These are phyloP conservation scores for Monopterus albus DNA, from an alignment of 2,113 vertebrate species.

Conservation along the genomic window DNA sequence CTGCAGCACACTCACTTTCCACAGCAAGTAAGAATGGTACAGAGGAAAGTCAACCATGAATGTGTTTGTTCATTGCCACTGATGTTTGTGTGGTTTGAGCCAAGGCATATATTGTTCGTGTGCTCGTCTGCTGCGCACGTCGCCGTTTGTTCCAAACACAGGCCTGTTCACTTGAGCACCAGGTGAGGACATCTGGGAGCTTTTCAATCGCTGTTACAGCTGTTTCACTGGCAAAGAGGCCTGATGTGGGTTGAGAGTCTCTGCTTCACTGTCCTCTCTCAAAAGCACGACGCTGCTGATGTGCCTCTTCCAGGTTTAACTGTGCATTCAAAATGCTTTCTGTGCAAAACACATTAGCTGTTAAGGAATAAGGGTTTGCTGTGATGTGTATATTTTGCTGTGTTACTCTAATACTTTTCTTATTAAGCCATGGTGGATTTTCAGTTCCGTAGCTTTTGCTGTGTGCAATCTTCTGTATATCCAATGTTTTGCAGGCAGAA, in stretches of 20 bases:
- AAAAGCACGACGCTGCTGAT: slow-evolving; percentile 69
- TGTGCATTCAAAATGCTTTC: slow-evolving; percentile 60
- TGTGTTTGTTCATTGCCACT: slow-evolving; percentile 29
- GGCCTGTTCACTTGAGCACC: slow-evolving; percentile 31
- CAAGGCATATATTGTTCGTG: slow-evolving; percentile 18
- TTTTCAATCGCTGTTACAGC: slow-evolving; percentile 66
- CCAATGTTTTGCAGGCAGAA: background rate
- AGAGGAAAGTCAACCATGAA: background rate
- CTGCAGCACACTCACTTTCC: slow-evolving; percentile 41
- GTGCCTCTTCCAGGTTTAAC: slow-evolving; percentile 54
- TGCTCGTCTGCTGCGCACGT: slow-evolving; percentile 32
- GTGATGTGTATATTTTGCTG: slow-evolving; percentile 31
- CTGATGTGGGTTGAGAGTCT: slow-evolving; percentile 48
- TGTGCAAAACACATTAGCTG: slow-evolving; percentile 50
- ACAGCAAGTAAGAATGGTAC: slow-evolving; percentile 33
- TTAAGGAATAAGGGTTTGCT: slow-evolving; percentile 50
- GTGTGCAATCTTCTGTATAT: background rate
- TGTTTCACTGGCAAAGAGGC: slow-evolving; percentile 17
- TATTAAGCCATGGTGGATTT: slow-evolving; percentile 4
- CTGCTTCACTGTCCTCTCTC: slow-evolving; percentile 42
- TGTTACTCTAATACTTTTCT: slow-evolving; percentile 11
- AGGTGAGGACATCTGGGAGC: slow-evolving; percentile 60
- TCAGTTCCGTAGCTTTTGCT: slow-evolving; percentile 6
- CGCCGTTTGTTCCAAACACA: slow-evolving; percentile 16
- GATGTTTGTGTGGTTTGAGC: slow-evolving; percentile 53